Conservation (phyloP, 2,113 vertebrate genomes). For the Carollia perspicillata region DNA sequence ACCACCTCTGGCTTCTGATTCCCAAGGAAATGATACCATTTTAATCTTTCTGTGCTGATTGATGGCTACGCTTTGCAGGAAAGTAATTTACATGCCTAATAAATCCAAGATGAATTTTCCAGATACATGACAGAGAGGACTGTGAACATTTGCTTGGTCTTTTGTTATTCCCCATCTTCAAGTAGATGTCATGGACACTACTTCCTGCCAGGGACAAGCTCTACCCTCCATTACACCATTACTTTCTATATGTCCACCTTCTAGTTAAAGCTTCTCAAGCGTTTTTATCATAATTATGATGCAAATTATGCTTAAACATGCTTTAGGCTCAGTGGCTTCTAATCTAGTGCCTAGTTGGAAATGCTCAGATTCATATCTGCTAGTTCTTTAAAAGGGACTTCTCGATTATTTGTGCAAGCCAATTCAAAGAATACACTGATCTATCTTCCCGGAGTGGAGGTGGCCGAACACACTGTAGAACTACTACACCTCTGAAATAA, state of each 20-base stretch:
- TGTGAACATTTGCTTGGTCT: not conserved
- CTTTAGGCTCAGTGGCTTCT: not conserved
- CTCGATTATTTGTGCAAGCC: not conserved
- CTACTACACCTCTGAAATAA: not conserved
- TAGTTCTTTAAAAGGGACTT: not conserved
- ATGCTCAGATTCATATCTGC: not conserved
- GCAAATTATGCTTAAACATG: not conserved
- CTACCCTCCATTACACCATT: not conserved
- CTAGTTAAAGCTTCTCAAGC: not conserved
- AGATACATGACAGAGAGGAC: not conserved
- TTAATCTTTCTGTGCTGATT: slow-evolving; percentile 8
- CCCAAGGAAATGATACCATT: slow-evolving; percentile 42
- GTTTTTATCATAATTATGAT: not conserved
- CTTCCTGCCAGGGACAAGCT: not conserved
- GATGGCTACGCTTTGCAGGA: not conserved
- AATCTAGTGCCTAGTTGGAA: not conserved
- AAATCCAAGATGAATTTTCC: slow-evolving; percentile 21
- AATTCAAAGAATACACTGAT: not conserved
- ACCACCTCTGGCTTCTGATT: not conserved
- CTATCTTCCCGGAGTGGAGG: not conserved
- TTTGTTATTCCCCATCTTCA: not conserved
- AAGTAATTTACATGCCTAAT: slow-evolving; percentile 46
- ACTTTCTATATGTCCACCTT: not conserved
- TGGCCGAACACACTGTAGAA: not conserved
- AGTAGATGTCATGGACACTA: fast-evolving